A percentile compares a stretch with the other conserved stretches of the same genome.
Evolutionary conservation across 2,888 invertebrate genomes (phyloP).

Genomic region (Eupithecia abbreviata): DNA sequence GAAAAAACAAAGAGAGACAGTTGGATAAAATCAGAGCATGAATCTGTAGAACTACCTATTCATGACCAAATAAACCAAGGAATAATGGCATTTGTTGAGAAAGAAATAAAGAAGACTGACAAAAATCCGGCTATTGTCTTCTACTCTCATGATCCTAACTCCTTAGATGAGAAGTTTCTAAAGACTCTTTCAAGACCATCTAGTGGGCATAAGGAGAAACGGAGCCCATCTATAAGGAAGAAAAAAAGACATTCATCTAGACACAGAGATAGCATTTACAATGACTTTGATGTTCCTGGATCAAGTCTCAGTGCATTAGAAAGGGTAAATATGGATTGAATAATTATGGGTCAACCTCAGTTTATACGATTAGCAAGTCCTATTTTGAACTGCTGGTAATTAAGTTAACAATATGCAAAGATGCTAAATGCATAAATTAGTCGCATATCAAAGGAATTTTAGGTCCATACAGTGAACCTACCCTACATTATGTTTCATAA

Average conservation of each 20-base stretch:
- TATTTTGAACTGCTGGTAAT: not conserved
- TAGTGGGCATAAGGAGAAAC: constrained; percentile 78
- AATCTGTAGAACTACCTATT: constrained; percentile 84
- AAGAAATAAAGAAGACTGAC: constrained; percentile 80
- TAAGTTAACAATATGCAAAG: not conserved
- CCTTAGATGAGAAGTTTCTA: constrained; percentile 76
- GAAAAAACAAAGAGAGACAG: constrained; percentile 75
- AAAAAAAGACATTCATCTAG: constrained; percentile 78
- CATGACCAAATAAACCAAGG: constrained; percentile 83
- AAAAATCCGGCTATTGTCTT: constrained; percentile 79
- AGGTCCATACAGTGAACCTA: not conserved
- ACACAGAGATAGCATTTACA: constrained; percentile 74
- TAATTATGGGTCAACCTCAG: not conserved
- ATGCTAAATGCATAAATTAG: no score
- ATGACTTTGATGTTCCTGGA: constrained; percentile 80
- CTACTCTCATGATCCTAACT: constrained; percentile 79
- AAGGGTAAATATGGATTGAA: constrained; percentile 54
- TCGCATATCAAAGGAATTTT: no score
- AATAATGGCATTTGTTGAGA: constrained; percentile 79
- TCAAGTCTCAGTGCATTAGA: constrained; percentile 81
- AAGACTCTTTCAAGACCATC: constrained; percentile 75
- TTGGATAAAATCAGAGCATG: constrained; percentile 80
- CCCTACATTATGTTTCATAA: not conserved
- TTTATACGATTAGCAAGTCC: not conserved
- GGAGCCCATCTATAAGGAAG: constrained; percentile 78